Evolutionary conservation across 2,113 vertebrate species (phyloP), one percentile per base, ranked within the genome.

Genomic region (Xenopus laevis): DNA sequence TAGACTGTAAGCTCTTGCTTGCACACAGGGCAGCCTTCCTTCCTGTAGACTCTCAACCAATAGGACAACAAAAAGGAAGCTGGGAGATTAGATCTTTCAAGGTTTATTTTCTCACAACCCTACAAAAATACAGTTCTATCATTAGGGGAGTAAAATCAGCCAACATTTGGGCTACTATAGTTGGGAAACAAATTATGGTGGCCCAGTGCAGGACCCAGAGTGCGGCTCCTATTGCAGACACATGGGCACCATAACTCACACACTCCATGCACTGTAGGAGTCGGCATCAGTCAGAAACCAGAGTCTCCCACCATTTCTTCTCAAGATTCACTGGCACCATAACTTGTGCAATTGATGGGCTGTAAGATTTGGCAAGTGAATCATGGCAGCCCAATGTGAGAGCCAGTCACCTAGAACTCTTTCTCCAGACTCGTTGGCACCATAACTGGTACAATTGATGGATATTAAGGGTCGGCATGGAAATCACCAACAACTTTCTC

Each of bases 41-140:
- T 40, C 33, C 33, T 40, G 23, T 27, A 27, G 23, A 27, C 23
- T 27, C 23, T 40, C 33, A 2, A 40, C 2, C 33, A 40, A 40
- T 40, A 40, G 33, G 33, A 40, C 8, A 40, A 40, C 6, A 40
- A 9, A 40, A 4, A 40, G 33, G 33, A 40, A 9, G 6, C 33
- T 1, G 33, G 33, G 33, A 40, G 6, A 40, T 13, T 9, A 13
- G 47, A 50, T 50, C 52, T 68, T 63, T 44, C 30, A 74, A 66
- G 71, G 65, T 75, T 75, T 75, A 69, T 75, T 75, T 63, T 75
- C 68, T 75, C 73, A 75, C 73, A 75, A 75, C 73, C 60, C 73
- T 75, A 75, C 73, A 75, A 75, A 75, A 75, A 75, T 75, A 75
- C 73, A 63, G 73, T 52, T 75, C 65, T 75, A 69, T 75, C 10